A percentile compares a stretch with the other conserved stretches of the same genome.
These are phyloP conservation scores for Carcharodon carcharias DNA, from an alignment of 2,797 vertebrate species.

Conservation along the genomic window DNA sequence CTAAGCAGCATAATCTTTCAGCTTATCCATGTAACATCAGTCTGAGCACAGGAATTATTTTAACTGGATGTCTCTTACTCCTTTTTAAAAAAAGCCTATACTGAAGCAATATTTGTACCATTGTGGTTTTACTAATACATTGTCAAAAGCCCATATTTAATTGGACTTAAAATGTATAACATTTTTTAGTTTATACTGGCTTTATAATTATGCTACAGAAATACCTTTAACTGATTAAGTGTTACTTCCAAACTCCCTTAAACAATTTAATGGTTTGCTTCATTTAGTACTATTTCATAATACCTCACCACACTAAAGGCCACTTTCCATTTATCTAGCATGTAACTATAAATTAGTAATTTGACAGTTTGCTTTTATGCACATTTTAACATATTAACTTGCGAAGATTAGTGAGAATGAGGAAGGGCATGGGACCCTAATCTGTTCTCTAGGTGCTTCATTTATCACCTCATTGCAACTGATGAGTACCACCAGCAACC, in stretches of 20 bases:
- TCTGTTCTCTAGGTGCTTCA: not conserved
- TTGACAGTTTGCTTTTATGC: not conserved
- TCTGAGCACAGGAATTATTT: not conserved
- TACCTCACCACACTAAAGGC: not conserved
- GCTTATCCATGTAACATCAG: not conserved
- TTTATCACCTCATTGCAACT: not conserved
- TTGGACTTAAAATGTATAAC: not conserved
- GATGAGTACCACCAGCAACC: not conserved
- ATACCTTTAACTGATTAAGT: not conserved
- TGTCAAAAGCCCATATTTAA: not conserved
- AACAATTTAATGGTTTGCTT: not conserved
- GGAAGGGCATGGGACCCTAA: not conserved
- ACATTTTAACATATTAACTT: not conserved
- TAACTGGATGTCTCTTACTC: not conserved
- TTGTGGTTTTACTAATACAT: not conserved
- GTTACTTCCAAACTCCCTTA: not conserved
- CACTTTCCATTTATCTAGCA: not conserved
- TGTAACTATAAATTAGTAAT: not conserved
- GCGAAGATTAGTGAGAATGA: not conserved
- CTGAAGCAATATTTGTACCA: not conserved
- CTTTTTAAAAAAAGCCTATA: not conserved
- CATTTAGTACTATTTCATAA: not conserved
- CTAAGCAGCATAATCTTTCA: not conserved
- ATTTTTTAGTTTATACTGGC: not conserved
- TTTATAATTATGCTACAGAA: not conserved